phyloP scores from a whole-genome alignment of 1,140 invertebrate genomes.

The Leptopilina clavipes region DNA sequence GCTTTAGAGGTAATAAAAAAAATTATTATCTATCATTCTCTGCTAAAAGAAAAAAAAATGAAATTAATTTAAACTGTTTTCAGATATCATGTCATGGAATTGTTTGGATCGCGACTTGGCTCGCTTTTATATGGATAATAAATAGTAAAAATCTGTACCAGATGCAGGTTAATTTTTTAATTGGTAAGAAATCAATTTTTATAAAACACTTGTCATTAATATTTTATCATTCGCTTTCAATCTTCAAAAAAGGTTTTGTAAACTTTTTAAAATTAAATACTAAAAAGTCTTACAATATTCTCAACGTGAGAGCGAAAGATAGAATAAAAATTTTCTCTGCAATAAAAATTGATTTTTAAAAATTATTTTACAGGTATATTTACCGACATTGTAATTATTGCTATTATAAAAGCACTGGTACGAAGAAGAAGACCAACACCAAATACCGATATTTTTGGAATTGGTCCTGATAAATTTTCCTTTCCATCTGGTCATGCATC shows the following conservation, averaged over 20 bases:
- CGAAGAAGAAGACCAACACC: slow-evolving; percentile 84
- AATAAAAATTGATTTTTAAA: slow-evolving; percentile 1
- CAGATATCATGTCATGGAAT: slow-evolving; percentile 94
- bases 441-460: slow-evolving; percentile 79
- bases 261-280: too few relatives aligned
- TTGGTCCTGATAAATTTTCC: slow-evolving; percentile 90
- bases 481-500: slow-evolving; percentile 98
- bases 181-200: slow-evolving; percentile 77
- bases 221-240: too few relatives aligned
- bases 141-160: slow-evolving; percentile 81
- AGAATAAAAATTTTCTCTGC: not conserved
- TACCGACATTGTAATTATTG: slow-evolving; percentile 89
- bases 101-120: slow-evolving; percentile 85
- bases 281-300: too few relatives aligned
- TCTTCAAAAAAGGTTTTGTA: too few relatives aligned
- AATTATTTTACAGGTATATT: slow-evolving; percentile 83
- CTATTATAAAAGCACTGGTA: slow-evolving; percentile 86
- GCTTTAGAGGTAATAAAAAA: slow-evolving; percentile 78
- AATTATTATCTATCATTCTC: not conserved
- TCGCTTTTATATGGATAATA: slow-evolving; percentile 84
- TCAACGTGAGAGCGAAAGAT: too few relatives aligned
- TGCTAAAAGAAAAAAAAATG: slow-evolving; percentile 19
- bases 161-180: slow-evolving; percentile 88
- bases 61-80: slow-evolving; percentile 50
- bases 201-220: too few relatives aligned